Evolutionary conservation across 1,140 invertebrate species (phyloP).

Genomic region (Bombus superbus): DNA sequence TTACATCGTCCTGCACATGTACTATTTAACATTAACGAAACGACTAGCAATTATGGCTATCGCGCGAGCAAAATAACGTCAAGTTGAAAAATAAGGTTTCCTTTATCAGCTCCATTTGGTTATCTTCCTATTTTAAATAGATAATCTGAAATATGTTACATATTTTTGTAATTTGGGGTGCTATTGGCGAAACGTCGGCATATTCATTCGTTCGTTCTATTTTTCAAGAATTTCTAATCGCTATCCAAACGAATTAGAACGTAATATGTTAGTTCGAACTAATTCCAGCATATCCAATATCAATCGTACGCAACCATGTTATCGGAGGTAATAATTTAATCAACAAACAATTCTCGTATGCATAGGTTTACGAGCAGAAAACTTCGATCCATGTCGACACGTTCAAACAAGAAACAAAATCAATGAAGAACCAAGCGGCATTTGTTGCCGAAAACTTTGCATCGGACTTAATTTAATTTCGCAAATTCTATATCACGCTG

Average conservation of each 20-base stretch:
- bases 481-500: conserved; percentile 19
- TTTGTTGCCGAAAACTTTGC: conserved; percentile 13
- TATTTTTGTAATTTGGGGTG: background rate
- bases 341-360: background rate
- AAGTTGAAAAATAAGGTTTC: background rate
- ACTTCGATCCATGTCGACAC: background rate
- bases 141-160: too few relatives aligned
- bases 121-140: background rate
- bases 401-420: background rate
- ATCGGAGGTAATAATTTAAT: conserved; percentile 8
- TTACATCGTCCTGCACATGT: background rate
- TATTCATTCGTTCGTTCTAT: background rate
- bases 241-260: background rate
- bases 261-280: background rate
- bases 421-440: background rate
- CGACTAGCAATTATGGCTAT: background rate
- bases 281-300: background rate
- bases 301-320: too few relatives aligned
- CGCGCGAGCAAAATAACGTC: background rate
- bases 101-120: background rate
- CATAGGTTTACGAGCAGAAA: background rate
- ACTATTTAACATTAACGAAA: conserved; percentile 14
- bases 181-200: background rate
- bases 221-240: background rate
- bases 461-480: conserved; percentile 26